Percentiles rank a stretch among this genome's conserved stretches.
phyloP scores from a whole-genome alignment of 2,797 vertebrate species.

The Gallinago nigripennis region DNA sequence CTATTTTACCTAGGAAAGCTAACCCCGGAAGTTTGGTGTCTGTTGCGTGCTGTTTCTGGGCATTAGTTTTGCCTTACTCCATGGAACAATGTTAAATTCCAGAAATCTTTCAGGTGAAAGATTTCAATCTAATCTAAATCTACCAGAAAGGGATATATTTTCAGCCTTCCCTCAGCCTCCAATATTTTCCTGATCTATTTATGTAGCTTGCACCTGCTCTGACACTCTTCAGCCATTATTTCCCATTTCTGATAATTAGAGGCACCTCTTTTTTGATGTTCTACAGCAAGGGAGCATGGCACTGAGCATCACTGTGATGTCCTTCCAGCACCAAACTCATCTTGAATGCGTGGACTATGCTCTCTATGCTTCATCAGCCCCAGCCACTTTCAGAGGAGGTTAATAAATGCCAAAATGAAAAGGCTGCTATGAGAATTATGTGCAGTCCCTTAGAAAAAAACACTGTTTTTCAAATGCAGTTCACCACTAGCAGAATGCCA shows the following conservation, averaged over 20 bases:
- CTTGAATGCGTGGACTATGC: rapidly evolving
- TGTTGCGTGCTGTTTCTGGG: not conserved
- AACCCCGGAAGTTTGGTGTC: not conserved
- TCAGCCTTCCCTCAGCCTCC: not conserved
- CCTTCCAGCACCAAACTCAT: not conserved
- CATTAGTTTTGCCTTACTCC: not conserved
- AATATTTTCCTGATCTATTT: not conserved
- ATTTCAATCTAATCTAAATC: not conserved
- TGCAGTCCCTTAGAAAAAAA: not conserved
- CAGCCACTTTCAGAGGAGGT: not conserved
- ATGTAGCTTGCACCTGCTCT: not conserved
- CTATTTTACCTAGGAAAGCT: not conserved
- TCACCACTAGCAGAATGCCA: not conserved
- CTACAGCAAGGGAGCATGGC: not conserved
- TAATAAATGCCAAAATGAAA: not conserved
- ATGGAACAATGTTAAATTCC: not conserved
- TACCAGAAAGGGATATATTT: not conserved
- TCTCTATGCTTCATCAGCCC: not conserved
- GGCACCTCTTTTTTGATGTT: not conserved
- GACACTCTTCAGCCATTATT: not conserved
- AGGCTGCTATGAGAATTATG: not conserved
- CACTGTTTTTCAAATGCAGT: not conserved
- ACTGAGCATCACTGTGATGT: not conserved
- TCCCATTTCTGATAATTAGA: not conserved
- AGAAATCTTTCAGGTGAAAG: not conserved